phyloP scores from a whole-genome alignment of 2,888 invertebrate genomes.

The Pharmacophagus antenor region DNA sequence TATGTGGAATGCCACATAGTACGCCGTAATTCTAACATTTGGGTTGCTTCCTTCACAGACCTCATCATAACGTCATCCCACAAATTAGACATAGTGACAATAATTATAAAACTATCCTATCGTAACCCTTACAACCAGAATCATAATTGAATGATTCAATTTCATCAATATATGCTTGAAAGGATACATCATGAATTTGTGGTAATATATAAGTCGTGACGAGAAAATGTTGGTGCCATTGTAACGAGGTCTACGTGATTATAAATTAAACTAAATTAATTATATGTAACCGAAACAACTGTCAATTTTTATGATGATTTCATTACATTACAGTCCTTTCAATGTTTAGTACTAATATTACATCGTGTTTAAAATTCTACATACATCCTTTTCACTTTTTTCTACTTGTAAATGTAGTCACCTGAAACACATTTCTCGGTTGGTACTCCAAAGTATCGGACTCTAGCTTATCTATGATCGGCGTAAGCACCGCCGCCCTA shows the following conservation, averaged over 20 bases:
- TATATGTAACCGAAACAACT: conserved; percentile 6
- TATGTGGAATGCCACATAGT: too few species aligned
- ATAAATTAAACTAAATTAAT: conserved; percentile 3
- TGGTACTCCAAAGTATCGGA: conserved; percentile 80
- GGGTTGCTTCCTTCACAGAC: too few species aligned
- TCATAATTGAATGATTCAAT: too few species aligned
- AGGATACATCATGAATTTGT: too few species aligned
- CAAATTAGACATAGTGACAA: too few species aligned
- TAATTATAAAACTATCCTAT: too few species aligned
- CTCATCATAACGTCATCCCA: too few species aligned
- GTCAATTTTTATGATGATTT: conserved; percentile 6
- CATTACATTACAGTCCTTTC: neutral
- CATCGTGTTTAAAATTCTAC: neutral
- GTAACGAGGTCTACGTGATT: neutral
- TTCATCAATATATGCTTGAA: too few species aligned
- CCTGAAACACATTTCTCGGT: conserved; percentile 49
- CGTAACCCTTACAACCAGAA: too few species aligned
- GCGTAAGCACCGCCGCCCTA: conserved; percentile 89
- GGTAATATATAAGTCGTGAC: conserved; percentile 2
- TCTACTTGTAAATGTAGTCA: conserved; percentile 34
- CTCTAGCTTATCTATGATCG: conserved; percentile 95
- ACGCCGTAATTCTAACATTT: too few species aligned
- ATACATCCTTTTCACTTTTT: neutral
- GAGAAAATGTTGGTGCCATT: neutral
- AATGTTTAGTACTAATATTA: too few species aligned